These are phyloP conservation scores for Paraplagusia blochii DNA, from an alignment of 2,113 vertebrate species.

Conservation along the genomic window DNA sequence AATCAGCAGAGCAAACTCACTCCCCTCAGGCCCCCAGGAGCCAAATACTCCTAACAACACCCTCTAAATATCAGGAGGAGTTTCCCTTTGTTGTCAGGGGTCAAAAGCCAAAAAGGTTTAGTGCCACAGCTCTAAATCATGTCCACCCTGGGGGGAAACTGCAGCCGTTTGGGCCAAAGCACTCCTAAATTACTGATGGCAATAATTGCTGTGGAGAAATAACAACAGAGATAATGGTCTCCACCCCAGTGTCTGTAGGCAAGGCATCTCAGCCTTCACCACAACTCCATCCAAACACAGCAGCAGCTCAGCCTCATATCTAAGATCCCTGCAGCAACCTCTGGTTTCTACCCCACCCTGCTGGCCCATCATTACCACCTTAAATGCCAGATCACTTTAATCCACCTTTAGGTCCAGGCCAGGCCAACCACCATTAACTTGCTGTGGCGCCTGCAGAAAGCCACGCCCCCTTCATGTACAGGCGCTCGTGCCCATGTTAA, in stretches of 20 bases:
- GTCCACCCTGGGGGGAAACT: slow-evolving; percentile 30
- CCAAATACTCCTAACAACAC: slow-evolving; percentile 21
- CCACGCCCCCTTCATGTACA: slow-evolving; percentile 16
- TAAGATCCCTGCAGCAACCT: slow-evolving; percentile 21
- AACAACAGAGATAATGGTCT: slow-evolving; percentile 31
- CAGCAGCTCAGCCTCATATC: too few species aligned
- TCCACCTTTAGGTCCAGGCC: slow-evolving; percentile 46
- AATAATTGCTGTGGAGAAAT: slow-evolving; percentile 22
- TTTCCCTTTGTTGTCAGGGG: slow-evolving; percentile 39
- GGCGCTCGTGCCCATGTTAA: slow-evolving; percentile 36
- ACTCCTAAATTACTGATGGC: slow-evolving; percentile 23
- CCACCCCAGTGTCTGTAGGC: slow-evolving; percentile 35
- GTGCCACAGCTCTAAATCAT: slow-evolving; percentile 26
- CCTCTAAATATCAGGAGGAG: not conserved
- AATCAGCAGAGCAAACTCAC: slow-evolving; percentile 35
- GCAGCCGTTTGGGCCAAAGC: slow-evolving; percentile 5
- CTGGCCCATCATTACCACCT: slow-evolving; percentile 60
- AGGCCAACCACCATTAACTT: slow-evolving; percentile 56
- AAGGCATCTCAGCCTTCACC: slow-evolving; percentile 23
- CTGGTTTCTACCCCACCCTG: slow-evolving; percentile 33
- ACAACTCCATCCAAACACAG: slow-evolving; percentile 22
- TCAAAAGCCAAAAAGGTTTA: slow-evolving; percentile 44
- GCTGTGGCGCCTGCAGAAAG: not conserved
- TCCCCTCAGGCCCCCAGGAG: slow-evolving; percentile 14
- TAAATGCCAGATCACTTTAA: slow-evolving; percentile 57